These are phyloP conservation scores for Xestobium rufovillosum DNA, from an alignment of 2,888 invertebrate genomes.

Conservation along the genomic window DNA sequence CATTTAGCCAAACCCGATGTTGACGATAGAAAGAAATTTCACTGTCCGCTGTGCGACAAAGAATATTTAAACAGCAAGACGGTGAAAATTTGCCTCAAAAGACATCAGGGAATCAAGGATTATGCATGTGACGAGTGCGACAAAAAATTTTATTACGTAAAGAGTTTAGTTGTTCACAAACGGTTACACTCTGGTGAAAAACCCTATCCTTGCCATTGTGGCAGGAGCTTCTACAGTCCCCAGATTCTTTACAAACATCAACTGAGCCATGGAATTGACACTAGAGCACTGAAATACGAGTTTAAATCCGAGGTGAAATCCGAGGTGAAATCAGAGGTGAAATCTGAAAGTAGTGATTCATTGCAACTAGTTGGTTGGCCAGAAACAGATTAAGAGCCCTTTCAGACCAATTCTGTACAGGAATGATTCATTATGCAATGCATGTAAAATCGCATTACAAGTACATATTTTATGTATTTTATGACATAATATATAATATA, in stretches of 20 bases:
- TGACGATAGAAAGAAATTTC: too few species aligned
- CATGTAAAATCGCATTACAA: too few species aligned
- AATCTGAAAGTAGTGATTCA: too few species aligned
- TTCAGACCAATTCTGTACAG: too few species aligned
- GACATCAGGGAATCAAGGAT: not conserved
- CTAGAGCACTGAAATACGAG: too few species aligned
- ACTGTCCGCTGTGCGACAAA: not conserved
- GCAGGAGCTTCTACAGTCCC: not conserved
- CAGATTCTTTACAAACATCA: not conserved
- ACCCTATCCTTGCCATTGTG: slow-evolving; percentile 1
- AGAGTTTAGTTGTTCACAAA: slow-evolving; percentile 1
- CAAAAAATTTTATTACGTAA: not conserved
- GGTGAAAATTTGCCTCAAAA: not conserved
- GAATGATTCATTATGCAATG: too few species aligned
- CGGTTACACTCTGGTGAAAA: not conserved
- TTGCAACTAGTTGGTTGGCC: too few species aligned
- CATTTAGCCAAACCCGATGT: not conserved
- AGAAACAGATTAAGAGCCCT: too few species aligned
- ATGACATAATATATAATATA: too few species aligned
- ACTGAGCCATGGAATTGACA: slow-evolving; percentile 2
- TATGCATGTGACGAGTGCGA: slow-evolving; percentile 1
- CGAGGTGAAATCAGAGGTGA: too few species aligned
- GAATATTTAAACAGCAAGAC: not conserved
- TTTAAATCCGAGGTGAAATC: too few species aligned
- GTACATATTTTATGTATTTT: too few species aligned